These are phyloP conservation scores for Sweltsa coloradensis DNA, from an alignment of 1,140 invertebrate genomes.

Conservation along the genomic window DNA sequence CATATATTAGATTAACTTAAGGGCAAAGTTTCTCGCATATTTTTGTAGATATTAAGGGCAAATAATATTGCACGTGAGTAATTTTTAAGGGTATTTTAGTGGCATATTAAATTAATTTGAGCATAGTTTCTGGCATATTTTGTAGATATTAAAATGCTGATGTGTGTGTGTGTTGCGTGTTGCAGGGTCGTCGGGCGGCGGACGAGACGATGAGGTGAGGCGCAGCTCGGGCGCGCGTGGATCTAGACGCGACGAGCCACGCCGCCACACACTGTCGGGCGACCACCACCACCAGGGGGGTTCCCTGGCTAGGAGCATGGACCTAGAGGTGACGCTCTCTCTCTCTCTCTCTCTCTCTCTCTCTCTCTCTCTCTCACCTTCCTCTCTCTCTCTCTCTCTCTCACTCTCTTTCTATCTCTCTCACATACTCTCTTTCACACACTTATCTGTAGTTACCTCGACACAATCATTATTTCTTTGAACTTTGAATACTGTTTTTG, in stretches of 20 bases:
- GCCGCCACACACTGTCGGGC: constrained; percentile 52
- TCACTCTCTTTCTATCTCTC: neutral
- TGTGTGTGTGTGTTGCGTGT: neutral
- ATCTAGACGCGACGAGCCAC: constrained; percentile 42
- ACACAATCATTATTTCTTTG: too few relatives aligned
- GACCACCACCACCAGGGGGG: constrained; percentile 35
- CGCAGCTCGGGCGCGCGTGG: constrained; percentile 20
- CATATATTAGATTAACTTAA: too few relatives aligned
- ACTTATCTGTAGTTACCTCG: neutral
- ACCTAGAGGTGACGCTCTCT: constrained; percentile 46
- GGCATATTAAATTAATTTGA: too few relatives aligned
- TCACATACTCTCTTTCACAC: neutral
- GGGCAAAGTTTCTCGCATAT: too few relatives aligned
- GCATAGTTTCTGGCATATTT: too few relatives aligned
- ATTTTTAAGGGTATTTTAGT: too few relatives aligned
- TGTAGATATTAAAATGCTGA: neutral
- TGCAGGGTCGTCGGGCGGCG: constrained; percentile 1
- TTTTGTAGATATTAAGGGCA: too few relatives aligned
- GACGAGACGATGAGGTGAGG: constrained; percentile 12
- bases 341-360: neutral
- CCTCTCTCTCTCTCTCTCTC: neutral
- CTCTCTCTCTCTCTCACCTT: neutral
- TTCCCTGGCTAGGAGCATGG: constrained; percentile 42
- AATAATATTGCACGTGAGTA: too few relatives aligned
- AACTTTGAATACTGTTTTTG: too few relatives aligned